Percentiles rank a stretch among this genome's conserved stretches.
Evolutionary conservation across 2,113 vertebrate species (phyloP).

Genomic region (Heptranchias perlo): DNA sequence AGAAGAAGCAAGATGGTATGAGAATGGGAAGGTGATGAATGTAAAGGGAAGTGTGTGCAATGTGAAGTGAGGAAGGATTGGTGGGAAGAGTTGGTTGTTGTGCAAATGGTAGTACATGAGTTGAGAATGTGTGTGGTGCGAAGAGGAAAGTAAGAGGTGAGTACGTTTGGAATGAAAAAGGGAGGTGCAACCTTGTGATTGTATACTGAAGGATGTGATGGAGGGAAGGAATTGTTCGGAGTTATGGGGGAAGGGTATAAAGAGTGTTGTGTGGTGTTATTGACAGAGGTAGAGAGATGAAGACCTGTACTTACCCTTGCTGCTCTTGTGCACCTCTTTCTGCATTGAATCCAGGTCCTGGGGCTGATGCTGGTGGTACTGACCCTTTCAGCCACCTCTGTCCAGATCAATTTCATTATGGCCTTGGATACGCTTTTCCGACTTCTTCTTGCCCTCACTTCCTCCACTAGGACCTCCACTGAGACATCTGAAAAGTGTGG

Average conservation of each 20-base stretch:
- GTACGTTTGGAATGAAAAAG: too few relatives aligned
- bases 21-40: background rate
- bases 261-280: background rate
- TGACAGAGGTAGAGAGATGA: background rate
- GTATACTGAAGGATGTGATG: background rate
- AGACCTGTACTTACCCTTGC: background rate
- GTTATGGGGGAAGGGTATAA: too few relatives aligned
- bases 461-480: background rate
- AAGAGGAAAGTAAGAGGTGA: too few relatives aligned
- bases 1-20: background rate
- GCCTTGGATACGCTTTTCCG: background rate
- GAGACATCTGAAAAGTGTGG: background rate
- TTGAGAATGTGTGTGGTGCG: too few relatives aligned
- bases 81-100: too few relatives aligned
- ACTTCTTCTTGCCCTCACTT: background rate
- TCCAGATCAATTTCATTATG: background rate
- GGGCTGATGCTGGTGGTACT: background rate
- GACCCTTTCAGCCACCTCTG: background rate
- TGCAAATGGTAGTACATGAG: too few relatives aligned
- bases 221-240: background rate
- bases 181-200: too few relatives aligned
- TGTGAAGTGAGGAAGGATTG: too few relatives aligned
- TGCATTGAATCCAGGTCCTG: background rate
- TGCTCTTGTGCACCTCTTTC: background rate
- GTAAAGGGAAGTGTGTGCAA: too few relatives aligned